These are phyloP conservation scores for Ptilorrhoa leucosticta DNA, from an alignment of 2,113 vertebrate species.

Conservation along the genomic window DNA sequence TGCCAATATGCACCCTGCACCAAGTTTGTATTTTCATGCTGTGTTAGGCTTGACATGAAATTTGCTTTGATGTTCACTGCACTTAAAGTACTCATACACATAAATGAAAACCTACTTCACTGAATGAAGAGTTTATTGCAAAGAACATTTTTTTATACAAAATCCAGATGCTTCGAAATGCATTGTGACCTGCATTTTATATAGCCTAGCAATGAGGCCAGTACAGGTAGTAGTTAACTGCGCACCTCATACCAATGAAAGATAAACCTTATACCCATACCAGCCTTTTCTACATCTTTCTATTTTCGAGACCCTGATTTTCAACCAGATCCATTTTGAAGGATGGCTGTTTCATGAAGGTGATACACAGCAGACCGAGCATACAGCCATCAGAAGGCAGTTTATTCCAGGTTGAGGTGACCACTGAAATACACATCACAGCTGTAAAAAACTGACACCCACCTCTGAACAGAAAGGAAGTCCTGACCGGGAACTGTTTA, in stretches of 20 bases:
- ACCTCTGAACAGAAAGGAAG: neutral
- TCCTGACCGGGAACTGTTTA: neutral
- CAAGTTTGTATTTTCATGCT: neutral
- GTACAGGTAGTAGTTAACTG: neutral
- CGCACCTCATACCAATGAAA: neutral
- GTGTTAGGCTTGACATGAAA: neutral
- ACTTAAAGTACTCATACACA: neutral
- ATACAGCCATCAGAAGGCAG: neutral
- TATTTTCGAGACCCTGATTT: neutral
- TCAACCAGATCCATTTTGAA: neutral
- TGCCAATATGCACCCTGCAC: neutral
- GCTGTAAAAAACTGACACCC: neutral
- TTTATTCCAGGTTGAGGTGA: fast-evolving
- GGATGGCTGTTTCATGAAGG: neutral
- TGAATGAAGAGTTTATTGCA: neutral
- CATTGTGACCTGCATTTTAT: neutral
- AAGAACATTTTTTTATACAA: neutral
- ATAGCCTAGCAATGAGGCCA: neutral
- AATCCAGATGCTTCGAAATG: neutral
- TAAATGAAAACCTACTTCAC: neutral
- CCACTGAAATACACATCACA: neutral
- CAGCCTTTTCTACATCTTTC: neutral
- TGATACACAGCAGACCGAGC: fast-evolving
- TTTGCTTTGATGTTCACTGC: neutral
- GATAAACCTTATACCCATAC: neutral